These are phyloP conservation scores for Cariama cristata DNA, from an alignment of 2,113 vertebrate species.

Conservation along the genomic window DNA sequence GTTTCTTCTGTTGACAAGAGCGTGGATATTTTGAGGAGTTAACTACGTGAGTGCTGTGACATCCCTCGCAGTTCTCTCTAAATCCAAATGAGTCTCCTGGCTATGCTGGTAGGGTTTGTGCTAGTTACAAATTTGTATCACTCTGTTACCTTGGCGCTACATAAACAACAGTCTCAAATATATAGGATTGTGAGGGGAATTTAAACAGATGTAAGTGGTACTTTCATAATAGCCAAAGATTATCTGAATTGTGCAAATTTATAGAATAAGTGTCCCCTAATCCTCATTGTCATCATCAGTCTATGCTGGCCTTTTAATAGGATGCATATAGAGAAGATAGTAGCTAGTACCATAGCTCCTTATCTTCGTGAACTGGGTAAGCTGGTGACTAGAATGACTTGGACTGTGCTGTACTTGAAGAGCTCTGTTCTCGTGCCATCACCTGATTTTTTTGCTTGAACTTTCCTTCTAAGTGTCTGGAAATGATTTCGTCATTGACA, in stretches of 20 bases:
- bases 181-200: background rate
- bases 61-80: background rate
- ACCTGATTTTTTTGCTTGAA: background rate
- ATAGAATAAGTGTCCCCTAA: background rate
- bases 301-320: background rate
- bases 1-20: background rate
- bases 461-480: background rate
- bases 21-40: background rate
- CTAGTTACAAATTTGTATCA: background rate
- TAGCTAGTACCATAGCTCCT: background rate
- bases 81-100: background rate
- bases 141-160: background rate
- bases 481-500: background rate
- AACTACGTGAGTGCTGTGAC: background rate
- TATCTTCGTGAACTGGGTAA: background rate
- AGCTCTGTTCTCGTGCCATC: background rate
- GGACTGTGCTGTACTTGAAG: background rate
- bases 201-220: background rate
- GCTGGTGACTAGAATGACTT: background rate
- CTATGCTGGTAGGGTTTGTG: background rate
- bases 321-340: accelerated
- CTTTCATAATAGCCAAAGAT: background rate
- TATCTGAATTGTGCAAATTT: background rate
- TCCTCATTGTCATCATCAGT: background rate
- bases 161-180: background rate